Percentiles rank a stretch among this genome's conserved stretches.
Conservation (phyloP, 2,113 vertebrate genomes). For the Oriolus oriolus region DNA sequence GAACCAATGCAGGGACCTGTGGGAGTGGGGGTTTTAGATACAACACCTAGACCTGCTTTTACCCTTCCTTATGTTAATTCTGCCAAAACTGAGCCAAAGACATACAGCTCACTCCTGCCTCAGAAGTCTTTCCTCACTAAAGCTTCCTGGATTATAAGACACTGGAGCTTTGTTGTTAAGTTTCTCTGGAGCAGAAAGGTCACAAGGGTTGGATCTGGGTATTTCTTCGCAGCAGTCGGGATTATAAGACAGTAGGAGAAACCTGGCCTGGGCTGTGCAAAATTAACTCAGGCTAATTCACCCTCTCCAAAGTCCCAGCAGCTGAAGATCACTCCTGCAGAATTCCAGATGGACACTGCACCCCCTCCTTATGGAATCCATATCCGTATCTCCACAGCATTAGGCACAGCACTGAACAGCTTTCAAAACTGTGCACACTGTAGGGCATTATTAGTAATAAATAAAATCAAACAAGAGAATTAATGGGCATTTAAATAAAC, state of each 20-base stretch:
- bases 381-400: neutral
- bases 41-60: neutral
- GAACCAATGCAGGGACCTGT: neutral
- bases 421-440: neutral
- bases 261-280: neutral
- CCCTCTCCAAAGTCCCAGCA: neutral
- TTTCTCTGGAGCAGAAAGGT: neutral
- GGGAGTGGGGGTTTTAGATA: neutral
- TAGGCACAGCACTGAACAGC: neutral
- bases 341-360: neutral
- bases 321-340: neutral
- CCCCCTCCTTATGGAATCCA: neutral
- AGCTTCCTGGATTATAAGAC: neutral
- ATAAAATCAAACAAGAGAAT: neutral
- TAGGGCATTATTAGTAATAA: neutral
- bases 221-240: neutral
- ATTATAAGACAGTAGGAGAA: neutral
- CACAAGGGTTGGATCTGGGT: neutral
- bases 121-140: neutral
- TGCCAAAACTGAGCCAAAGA: neutral
- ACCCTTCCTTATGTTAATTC: neutral
- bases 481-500: neutral
- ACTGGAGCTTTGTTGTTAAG: neutral
- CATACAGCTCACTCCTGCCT: neutral
- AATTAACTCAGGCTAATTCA: neutral